Conservation (phyloP, 2,797 vertebrate genomes). For the Decapterus maruadsi region DNA sequence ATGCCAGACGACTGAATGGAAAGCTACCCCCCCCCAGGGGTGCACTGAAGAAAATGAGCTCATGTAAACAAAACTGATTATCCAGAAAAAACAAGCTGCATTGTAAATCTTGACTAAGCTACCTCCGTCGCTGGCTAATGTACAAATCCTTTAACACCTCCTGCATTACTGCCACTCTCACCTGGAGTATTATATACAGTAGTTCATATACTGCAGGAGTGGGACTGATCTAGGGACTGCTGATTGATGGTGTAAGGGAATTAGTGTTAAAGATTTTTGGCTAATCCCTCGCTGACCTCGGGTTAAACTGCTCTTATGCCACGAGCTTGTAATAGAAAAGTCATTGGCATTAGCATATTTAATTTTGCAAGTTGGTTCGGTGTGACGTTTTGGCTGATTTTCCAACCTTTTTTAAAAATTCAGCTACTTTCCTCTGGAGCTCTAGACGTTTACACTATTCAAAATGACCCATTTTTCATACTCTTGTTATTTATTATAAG, state of each 20-base stretch:
- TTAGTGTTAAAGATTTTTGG: slow-evolving; percentile 79
- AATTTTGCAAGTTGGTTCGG: slow-evolving; percentile 35
- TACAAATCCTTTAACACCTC: slow-evolving; percentile 48
- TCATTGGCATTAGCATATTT: slow-evolving; percentile 54
- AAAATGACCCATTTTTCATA: not conserved
- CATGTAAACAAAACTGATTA: slow-evolving; percentile 75
- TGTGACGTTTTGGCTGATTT: not conserved
- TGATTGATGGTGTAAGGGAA: slow-evolving; percentile 69
- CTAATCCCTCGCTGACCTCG: slow-evolving; percentile 65
- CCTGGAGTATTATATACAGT: slow-evolving; percentile 12
- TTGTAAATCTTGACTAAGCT: slow-evolving; percentile 74
- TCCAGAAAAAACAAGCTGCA: slow-evolving; percentile 42
- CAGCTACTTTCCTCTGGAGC: not conserved
- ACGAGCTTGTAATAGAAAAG: slow-evolving; percentile 38
- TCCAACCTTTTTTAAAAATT: too few relatives aligned
- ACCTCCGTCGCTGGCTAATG: slow-evolving; percentile 54
- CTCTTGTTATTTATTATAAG: not conserved
- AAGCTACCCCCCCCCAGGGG: slow-evolving; percentile 62
- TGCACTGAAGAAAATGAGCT: slow-evolving; percentile 64
- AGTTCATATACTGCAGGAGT: slow-evolving; percentile 47
- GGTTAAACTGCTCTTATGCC: slow-evolving; percentile 48
- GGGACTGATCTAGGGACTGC: slow-evolving; percentile 42
- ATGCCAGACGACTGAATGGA: slow-evolving; percentile 58
- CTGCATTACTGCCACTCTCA: slow-evolving; percentile 12
- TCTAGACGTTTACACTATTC: slow-evolving; percentile 8